phyloP scores from a whole-genome alignment of 2,113 vertebrate species.

The Tetrax tetrax region DNA sequence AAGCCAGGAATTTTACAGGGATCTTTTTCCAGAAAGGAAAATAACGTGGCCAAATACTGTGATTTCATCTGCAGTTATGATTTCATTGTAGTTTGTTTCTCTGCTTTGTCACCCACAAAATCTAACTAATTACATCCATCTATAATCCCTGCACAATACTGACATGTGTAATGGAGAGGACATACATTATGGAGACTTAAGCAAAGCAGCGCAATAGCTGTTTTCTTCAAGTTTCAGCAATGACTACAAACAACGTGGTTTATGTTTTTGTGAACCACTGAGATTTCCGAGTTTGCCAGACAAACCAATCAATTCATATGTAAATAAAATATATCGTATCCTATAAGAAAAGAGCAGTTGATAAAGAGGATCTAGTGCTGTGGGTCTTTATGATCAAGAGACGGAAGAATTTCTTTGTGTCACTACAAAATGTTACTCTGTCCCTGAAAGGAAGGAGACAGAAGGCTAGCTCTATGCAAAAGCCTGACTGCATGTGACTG shows the following conservation, averaged over 20 bases:
- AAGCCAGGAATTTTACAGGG: neutral
- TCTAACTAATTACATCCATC: neutral
- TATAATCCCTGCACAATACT: neutral
- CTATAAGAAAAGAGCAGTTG: conserved; percentile 77
- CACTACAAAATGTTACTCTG: conserved; percentile 75
- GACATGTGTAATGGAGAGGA: neutral
- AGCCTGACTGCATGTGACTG: conserved; percentile 67
- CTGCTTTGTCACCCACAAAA: conserved; percentile 11
- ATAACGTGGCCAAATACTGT: neutral
- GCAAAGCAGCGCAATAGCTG: neutral
- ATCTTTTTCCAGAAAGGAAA: neutral
- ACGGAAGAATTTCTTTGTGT: conserved; percentile 78
- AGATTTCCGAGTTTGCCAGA: conserved; percentile 6
- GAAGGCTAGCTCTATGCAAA: conserved; percentile 74
- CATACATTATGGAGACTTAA: neutral
- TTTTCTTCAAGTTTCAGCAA: conserved; percentile 30
- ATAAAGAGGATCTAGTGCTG: conserved; percentile 64
- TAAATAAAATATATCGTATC: conserved; percentile 72
- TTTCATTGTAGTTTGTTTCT: neutral
- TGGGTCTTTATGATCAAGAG: conserved; percentile 69
- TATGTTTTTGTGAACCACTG: neutral
- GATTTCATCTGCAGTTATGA: neutral
- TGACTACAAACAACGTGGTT: neutral
- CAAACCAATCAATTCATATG: conserved; percentile 64
- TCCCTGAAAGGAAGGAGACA: conserved; percentile 73